phyloP scores from a whole-genome alignment of 2,113 vertebrate genomes.

The Menidia beryllina region DNA sequence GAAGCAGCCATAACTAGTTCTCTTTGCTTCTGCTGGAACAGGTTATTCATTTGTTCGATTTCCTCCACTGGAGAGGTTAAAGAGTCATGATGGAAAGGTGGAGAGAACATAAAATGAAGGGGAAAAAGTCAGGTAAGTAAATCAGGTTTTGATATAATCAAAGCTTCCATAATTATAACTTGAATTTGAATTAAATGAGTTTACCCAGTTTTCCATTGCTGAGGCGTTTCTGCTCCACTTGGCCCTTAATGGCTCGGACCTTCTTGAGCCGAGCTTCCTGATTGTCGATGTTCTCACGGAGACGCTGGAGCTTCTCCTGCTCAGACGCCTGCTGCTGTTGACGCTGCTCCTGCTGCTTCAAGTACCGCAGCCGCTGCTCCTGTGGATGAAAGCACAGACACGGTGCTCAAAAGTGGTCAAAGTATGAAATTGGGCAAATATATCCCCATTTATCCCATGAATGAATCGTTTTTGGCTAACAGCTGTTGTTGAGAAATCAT shows the following conservation, averaged over 20 bases:
- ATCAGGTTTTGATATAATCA: not conserved
- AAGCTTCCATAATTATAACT: not conserved
- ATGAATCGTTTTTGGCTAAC: not conserved
- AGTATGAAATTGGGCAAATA: not conserved
- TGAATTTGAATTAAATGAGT: constrained; percentile 13
- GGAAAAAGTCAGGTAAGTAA: not conserved
- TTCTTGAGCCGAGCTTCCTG: constrained; percentile 95
- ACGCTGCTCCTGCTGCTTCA: constrained; percentile 94
- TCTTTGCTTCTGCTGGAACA: constrained; percentile 97
- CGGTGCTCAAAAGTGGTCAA: not conserved
- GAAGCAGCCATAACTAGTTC: constrained; percentile 92
- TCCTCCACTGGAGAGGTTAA: constrained; percentile 91
- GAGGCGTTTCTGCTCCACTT: constrained; percentile 96
- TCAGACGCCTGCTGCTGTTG: constrained; percentile 92
- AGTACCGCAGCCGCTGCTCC: constrained; percentile 92
- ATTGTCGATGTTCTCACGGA: constrained; percentile 92
- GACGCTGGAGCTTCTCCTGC: constrained; percentile 92
- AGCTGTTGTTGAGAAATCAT: not conserved
- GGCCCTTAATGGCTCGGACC: constrained; percentile 93
- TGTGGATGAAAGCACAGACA: constrained; percentile 48
- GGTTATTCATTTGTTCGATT: constrained; percentile 97
- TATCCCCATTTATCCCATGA: not conserved
- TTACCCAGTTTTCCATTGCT: constrained; percentile 96
- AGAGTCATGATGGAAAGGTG: not conserved
- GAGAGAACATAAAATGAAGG: constrained; percentile 7